A percentile compares a stretch with the other conserved stretches of the same genome.
Conservation (phyloP, 2,888 invertebrate genomes). For the Eumacrocentrus americanus region DNA sequence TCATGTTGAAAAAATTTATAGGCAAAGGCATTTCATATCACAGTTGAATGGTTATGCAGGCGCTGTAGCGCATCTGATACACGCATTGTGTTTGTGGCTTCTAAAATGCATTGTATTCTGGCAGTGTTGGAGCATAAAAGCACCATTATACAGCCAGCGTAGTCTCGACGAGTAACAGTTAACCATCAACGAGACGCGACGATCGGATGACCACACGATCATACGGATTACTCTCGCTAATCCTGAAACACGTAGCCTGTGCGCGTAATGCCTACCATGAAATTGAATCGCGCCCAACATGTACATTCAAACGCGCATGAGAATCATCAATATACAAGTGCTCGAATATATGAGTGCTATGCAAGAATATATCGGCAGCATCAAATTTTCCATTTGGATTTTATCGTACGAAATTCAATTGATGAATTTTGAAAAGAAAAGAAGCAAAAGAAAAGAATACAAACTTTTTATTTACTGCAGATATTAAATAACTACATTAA, state of each 20-base stretch:
- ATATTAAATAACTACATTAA: no score
- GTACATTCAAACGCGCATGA: constrained; percentile 1
- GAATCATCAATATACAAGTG: background rate
- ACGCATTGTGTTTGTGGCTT: background rate
- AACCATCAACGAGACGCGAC: constrained; percentile 12
- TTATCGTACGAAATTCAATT: no score
- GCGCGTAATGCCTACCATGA: constrained; percentile 14
- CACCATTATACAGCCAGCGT: background rate
- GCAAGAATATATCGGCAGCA: background rate
- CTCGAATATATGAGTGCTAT: background rate
- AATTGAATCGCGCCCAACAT: constrained; percentile 7
- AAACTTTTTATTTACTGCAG: no score
- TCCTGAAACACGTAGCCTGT: constrained; percentile 17
- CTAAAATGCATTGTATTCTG: constrained; percentile 5
- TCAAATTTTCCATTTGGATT: background rate
- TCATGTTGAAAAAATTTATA: no score
- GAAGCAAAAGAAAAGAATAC: no score
- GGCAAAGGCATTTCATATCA: no score
- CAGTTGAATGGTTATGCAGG: no score
- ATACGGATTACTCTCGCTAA: constrained; percentile 11
- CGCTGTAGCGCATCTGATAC: no score
- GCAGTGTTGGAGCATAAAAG: constrained; percentile 9
- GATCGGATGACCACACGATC: constrained; percentile 16
- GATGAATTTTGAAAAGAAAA: no score
- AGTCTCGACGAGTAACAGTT: constrained; percentile 11